Evolutionary conservation across 1,140 invertebrate genomes (phyloP).

Genomic region (Carcinoscorpius rotundicauda): DNA sequence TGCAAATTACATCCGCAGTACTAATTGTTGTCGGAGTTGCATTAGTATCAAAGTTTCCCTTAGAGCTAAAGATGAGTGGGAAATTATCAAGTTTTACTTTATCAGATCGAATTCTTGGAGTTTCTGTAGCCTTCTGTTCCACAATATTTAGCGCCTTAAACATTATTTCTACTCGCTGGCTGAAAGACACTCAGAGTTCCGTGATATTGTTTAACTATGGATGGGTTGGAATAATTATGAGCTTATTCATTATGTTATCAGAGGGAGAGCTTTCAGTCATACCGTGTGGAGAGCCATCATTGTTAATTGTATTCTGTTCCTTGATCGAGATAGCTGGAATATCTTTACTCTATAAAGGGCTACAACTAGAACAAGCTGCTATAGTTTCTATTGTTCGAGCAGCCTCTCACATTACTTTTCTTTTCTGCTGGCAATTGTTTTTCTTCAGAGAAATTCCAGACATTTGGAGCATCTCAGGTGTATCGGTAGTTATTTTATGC

Average conservation of each 20-base stretch:
- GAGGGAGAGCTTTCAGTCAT: conserved; percentile 68
- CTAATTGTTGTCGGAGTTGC: conserved; percentile 39
- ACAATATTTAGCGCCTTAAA: conserved; percentile 79
- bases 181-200: conserved; percentile 71
- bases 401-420: conserved; percentile 78
- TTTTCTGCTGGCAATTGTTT: conserved; percentile 65
- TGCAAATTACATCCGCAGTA: conserved; percentile 39
- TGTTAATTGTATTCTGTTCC: conserved; percentile 63
- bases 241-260: conserved; percentile 54
- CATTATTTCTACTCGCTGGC: conserved; percentile 65
- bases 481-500: conserved; percentile 64
- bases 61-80: conserved; percentile 27
- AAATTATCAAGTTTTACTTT: conserved; percentile 15
- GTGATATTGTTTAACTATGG: conserved; percentile 17
- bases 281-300: conserved; percentile 59
- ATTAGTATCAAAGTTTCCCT: conserved; percentile 41
- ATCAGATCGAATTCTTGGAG: conserved; percentile 36
- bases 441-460: conserved; percentile 62
- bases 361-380: conserved; percentile 76
- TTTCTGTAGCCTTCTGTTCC: conserved; percentile 64
- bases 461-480: conserved; percentile 60
- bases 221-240: conserved; percentile 61
- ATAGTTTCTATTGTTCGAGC: conserved; percentile 68
- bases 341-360: conserved; percentile 65
- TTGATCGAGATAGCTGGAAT: conserved; percentile 77